phyloP scores from a whole-genome alignment of 2,797 vertebrate species.

The Sarcophilus harrisii region DNA sequence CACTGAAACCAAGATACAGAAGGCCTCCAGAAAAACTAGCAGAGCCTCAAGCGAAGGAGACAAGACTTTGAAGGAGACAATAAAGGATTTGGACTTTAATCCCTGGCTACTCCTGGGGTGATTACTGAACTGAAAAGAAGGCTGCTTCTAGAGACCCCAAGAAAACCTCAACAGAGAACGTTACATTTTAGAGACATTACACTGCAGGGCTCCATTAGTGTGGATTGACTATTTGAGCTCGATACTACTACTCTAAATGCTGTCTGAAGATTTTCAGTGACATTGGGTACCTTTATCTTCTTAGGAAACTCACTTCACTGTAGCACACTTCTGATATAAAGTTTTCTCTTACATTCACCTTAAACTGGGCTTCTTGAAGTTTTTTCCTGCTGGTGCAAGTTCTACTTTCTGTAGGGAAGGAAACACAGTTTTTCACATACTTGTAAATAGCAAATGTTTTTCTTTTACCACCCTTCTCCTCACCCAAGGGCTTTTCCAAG shows the following conservation, averaged over 20 bases:
- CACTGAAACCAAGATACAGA: too few species aligned
- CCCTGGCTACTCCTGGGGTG: too few species aligned
- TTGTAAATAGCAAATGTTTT: background rate
- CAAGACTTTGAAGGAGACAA: too few species aligned
- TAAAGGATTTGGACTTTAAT: too few species aligned
- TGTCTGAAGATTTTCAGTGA: background rate
- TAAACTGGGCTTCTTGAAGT: background rate
- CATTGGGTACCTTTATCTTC: background rate
- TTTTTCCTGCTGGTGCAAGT: background rate
- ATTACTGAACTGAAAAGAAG: too few species aligned
- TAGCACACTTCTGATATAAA: background rate
- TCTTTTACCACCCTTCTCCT: background rate
- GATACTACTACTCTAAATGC: background rate
- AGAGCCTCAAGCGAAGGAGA: too few species aligned
- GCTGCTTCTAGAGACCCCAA: too few species aligned
- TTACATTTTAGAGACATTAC: too few species aligned
- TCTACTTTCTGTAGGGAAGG: background rate
- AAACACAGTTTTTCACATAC: background rate
- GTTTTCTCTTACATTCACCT: background rate
- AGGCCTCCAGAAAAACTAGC: too few species aligned
- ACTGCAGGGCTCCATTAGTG: background rate
- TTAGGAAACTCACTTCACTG: background rate
- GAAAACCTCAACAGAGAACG: too few species aligned
- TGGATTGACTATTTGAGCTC: background rate
- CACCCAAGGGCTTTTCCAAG: background rate